Evolutionary conservation across 2,113 vertebrate species (phyloP).

Genomic region (Crotophaga sulcirostris): DNA sequence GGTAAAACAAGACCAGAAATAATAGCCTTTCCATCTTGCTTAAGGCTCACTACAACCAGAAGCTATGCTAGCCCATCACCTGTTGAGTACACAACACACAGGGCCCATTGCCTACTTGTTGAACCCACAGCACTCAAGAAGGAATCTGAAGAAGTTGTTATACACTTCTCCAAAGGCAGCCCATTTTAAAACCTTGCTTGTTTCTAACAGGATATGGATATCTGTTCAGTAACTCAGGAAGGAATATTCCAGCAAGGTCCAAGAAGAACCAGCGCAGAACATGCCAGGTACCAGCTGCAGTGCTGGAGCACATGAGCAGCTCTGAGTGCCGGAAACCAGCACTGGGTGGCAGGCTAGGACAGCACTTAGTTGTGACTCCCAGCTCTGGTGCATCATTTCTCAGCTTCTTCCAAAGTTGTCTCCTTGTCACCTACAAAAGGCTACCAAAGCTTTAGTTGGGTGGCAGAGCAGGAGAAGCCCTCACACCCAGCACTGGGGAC

Average conservation of each 20-base stretch:
- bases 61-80: neutral
- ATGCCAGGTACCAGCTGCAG: neutral
- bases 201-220: neutral
- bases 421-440: slow-evolving; percentile 18
- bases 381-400: neutral
- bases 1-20: neutral
- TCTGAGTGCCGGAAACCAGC: slow-evolving; percentile 45
- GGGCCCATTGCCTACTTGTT: neutral
- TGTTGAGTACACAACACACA: neutral
- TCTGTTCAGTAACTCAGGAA: neutral
- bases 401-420: slow-evolving; percentile 12
- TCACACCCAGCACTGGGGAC: neutral
- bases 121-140: neutral
- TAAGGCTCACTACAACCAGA: neutral
- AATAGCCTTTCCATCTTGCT: neutral
- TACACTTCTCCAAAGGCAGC: neutral
- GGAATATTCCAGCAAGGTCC: neutral
- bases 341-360: slow-evolving; percentile 76
- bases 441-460: slow-evolving; percentile 52
- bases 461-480: neutral
- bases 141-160: neutral
- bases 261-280: neutral
- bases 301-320: neutral
- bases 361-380: slow-evolving; percentile 33
- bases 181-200: neutral